Conservation (phyloP, 2,888 invertebrate genomes). For the Macrophya alboannulata region DNA sequence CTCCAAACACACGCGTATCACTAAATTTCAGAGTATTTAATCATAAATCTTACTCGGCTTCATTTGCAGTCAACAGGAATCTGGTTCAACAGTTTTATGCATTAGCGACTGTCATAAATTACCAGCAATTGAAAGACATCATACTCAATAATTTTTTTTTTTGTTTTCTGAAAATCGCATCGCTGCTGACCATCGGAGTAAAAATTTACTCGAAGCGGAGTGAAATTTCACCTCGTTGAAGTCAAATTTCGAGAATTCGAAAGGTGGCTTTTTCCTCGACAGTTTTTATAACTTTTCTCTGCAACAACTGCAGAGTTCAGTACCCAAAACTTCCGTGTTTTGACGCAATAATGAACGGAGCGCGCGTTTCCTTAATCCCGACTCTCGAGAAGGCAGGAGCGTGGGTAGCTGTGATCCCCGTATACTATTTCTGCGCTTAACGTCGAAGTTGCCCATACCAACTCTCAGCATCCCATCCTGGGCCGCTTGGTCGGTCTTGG, state of each 20-base stretch:
- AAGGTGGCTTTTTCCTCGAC: neutral
- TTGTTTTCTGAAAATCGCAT: no score
- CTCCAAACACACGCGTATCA: neutral
- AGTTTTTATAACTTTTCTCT: neutral
- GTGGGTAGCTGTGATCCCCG: neutral
- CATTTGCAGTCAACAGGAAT: neutral
- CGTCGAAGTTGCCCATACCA: slow-evolving; percentile 1
- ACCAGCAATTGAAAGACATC: no score
- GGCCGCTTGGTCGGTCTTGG: slow-evolving; percentile 62
- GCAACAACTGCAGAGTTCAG: neutral
- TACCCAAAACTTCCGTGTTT: neutral
- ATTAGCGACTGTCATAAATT: no score
- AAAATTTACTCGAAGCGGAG: no score
- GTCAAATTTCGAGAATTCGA: neutral
- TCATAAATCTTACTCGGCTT: neutral
- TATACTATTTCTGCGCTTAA: neutral
- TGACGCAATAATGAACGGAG: neutral
- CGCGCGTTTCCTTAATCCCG: neutral
- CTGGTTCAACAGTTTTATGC: no score
- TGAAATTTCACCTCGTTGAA: no score
- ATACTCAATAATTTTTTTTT: no score
- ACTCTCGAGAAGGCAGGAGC: neutral
- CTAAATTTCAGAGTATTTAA: neutral
- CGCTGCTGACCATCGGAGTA: no score
- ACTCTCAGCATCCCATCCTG: slow-evolving; percentile 29